Evolutionary conservation across 2,888 invertebrate species (phyloP).

Genomic region (Drosophila ochracea): DNA sequence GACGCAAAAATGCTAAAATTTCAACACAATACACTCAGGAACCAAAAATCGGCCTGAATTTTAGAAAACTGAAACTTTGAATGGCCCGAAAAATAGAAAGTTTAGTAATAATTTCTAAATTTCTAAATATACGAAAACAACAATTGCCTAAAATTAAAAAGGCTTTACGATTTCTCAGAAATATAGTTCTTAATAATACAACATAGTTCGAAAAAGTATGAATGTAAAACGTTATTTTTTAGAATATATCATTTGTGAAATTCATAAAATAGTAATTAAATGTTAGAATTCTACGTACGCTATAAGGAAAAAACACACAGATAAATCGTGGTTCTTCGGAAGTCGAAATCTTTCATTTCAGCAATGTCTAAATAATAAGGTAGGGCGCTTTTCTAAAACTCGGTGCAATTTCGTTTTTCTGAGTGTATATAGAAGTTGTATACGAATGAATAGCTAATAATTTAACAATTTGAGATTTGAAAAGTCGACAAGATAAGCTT

Average conservation of each 20-base stretch:
- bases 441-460: background rate
- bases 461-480: background rate
- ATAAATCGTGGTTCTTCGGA: background rate
- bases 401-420: background rate
- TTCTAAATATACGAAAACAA: background rate
- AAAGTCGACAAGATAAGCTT: background rate
- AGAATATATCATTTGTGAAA: background rate
- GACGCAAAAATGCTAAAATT: background rate
- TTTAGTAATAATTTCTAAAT: background rate
- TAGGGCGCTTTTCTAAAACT: background rate
- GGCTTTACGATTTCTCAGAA: fast-evolving
- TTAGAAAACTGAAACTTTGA: too few relatives aligned
- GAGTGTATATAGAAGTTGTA: background rate
- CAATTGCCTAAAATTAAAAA: background rate
- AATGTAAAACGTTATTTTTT: background rate
- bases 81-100: background rate
- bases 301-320: background rate
- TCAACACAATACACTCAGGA: too few relatives aligned
- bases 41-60: too few relatives aligned
- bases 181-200: background rate
- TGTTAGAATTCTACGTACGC: background rate
- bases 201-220: background rate
- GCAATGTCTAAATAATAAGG: background rate
- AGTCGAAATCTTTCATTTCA: background rate
- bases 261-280: background rate